Percentiles rank a stretch among this genome's conserved stretches.
phyloP scores from a whole-genome alignment of 1,140 invertebrate genomes.

The Drepana arcuata region DNA sequence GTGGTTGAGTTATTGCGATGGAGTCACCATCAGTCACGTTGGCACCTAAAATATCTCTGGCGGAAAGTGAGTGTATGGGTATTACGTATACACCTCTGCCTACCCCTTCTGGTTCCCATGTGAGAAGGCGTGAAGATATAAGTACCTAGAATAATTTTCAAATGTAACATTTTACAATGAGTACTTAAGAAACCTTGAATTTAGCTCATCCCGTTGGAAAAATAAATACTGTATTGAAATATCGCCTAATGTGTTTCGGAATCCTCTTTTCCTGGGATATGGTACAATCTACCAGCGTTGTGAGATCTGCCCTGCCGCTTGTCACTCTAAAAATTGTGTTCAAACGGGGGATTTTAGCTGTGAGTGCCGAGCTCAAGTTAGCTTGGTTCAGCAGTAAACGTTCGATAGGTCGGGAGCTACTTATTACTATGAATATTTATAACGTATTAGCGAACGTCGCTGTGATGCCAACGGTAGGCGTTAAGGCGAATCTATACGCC shows the following conservation, averaged over 20 bases:
- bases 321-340: not conserved
- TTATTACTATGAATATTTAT: constrained; percentile 68
- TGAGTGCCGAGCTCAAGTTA: constrained; percentile 19
- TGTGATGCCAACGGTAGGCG: constrained; percentile 24
- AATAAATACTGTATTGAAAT: constrained; percentile 67
- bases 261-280: constrained; percentile 33
- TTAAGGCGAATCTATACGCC: constrained; percentile 33
- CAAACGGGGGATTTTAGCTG: constrained; percentile 3
- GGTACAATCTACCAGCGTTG: constrained; percentile 26
- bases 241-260: constrained; percentile 59
- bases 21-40: too few relatives aligned
- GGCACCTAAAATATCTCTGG: too few relatives aligned
- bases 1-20: too few relatives aligned
- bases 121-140: too few relatives aligned
- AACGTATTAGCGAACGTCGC: constrained; percentile 53
- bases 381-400: constrained; percentile 38
- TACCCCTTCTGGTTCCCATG: too few relatives aligned
- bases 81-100: too few relatives aligned
- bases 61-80: too few relatives aligned
- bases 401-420: constrained; percentile 51
- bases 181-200: too few relatives aligned
- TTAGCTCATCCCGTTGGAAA: constrained; percentile 54
- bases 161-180: too few relatives aligned
- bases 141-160: too few relatives aligned
- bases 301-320: constrained; percentile 13